These are phyloP conservation scores for Neosilurus mollespiculum DNA, from an alignment of 2,797 vertebrate species.

Conservation along the genomic window DNA sequence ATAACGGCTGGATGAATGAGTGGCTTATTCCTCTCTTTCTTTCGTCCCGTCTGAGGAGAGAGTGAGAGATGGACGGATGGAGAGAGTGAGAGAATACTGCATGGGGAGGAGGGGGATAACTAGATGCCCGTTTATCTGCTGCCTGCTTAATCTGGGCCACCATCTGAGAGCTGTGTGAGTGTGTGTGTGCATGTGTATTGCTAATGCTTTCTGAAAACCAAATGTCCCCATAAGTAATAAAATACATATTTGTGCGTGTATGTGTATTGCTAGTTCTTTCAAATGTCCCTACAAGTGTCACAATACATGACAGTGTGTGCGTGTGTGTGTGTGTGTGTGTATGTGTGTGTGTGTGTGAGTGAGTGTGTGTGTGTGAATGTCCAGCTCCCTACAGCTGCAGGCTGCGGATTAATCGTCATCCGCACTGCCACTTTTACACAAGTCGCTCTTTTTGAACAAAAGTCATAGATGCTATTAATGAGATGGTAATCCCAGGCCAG, in stretches of 20 bases:
- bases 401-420: slow-evolving; percentile 98
- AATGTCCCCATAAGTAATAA: background rate
- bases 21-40: slow-evolving; percentile 70
- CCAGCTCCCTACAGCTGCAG: slow-evolving; percentile 93
- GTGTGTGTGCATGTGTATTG: slow-evolving; percentile 47
- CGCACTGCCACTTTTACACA: slow-evolving; percentile 99
- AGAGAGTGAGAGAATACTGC: slow-evolving; percentile 61
- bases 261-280: slow-evolving; percentile 27
- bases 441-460: slow-evolving; percentile 99
- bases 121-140: slow-evolving; percentile 96
- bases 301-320: background rate
- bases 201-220: background rate
- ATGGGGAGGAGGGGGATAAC: slow-evolving; percentile 73
- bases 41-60: slow-evolving; percentile 43
- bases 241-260: slow-evolving; percentile 24
- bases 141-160: slow-evolving; percentile 97
- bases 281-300: background rate
- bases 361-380: slow-evolving; percentile 34
- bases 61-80: slow-evolving; percentile 75
- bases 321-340: background rate
- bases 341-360: background rate
- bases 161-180: slow-evolving; percentile 83
- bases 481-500: slow-evolving; percentile 99
- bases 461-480: slow-evolving; percentile 99
- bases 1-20: slow-evolving; percentile 68